Percentiles rank a stretch among this genome's conserved stretches.
These are phyloP conservation scores for Fabriciana adippe DNA, from an alignment of 2,888 invertebrate genomes.

Conservation along the genomic window DNA sequence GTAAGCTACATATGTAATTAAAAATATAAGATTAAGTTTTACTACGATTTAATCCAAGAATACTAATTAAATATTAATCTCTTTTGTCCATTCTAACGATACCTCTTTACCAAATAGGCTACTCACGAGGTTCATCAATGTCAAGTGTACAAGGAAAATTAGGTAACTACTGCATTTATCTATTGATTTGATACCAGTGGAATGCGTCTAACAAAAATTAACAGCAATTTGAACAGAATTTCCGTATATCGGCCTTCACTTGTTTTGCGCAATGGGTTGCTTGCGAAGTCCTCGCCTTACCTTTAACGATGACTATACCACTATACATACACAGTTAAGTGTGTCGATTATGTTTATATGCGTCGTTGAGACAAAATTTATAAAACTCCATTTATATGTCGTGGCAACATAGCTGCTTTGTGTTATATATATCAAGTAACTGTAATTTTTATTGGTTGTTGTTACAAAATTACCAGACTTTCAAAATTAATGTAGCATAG, in stretches of 20 bases:
- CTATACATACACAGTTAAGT: constrained; percentile 11
- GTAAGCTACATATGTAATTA: no score
- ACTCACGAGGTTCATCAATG: constrained; percentile 54
- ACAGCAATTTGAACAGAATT: constrained; percentile 35
- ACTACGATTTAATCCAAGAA: constrained; percentile 1
- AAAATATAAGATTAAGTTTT: not conserved
- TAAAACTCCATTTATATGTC: not conserved
- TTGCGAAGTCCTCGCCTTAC: constrained; percentile 26
- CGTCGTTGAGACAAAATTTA: constrained; percentile 1
- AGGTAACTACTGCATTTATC: constrained; percentile 19
- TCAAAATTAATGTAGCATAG: no score
- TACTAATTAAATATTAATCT: not conserved
- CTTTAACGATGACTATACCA: constrained; percentile 1
- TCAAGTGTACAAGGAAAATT: constrained; percentile 69
- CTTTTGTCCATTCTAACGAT: constrained; percentile 47
- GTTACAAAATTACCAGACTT: no score
- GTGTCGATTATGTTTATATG: constrained; percentile 20
- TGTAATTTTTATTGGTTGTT: no score
- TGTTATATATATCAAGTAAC: no score
- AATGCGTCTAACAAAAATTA: constrained; percentile 28
- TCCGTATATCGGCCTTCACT: constrained; percentile 38
- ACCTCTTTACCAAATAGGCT: constrained; percentile 60
- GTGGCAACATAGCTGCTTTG: no score
- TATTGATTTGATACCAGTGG: constrained; percentile 20
- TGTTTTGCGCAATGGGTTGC: constrained; percentile 35